A percentile compares a stretch with the other conserved stretches of the same genome.
Conservation (phyloP, 2,113 vertebrate genomes). For the Oxyura jamaicensis region DNA sequence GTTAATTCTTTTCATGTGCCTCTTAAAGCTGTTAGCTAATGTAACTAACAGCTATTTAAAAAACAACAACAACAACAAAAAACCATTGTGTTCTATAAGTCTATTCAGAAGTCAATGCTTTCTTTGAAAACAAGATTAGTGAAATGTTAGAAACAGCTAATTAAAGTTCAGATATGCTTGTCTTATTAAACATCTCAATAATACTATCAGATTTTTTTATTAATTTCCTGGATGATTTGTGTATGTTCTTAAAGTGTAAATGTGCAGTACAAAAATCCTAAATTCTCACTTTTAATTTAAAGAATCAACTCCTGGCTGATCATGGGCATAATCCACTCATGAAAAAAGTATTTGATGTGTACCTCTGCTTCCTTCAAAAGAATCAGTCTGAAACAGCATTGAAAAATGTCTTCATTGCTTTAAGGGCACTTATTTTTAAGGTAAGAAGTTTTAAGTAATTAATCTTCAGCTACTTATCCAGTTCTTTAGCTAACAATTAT, state of each 20-base stretch:
- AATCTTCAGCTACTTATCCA: neutral
- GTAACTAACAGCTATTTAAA: neutral
- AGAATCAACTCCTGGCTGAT: constrained; percentile 93
- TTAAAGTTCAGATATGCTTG: neutral
- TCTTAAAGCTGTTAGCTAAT: neutral
- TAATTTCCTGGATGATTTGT: neutral
- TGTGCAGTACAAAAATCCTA: neutral
- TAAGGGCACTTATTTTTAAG: constrained; percentile 96
- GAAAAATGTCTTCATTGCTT: constrained; percentile 93
- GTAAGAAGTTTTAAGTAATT: constrained; percentile 68
- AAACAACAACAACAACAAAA: neutral
- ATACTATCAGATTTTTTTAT: neutral
- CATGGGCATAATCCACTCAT: constrained; percentile 96
- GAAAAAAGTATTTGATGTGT: constrained; percentile 98
- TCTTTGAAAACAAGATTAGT: neutral
- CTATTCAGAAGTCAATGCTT: neutral
- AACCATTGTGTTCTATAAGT: neutral
- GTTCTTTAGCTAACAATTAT: neutral
- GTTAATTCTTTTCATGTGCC: neutral
- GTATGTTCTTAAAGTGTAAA: neutral
- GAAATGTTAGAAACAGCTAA: neutral
- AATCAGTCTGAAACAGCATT: constrained; percentile 95
- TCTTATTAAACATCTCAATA: neutral
- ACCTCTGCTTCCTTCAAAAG: constrained; percentile 95
- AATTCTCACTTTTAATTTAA: constrained; percentile 25